These are phyloP conservation scores for Mechanitis messenoides DNA, from an alignment of 2,888 invertebrate genomes.

Conservation along the genomic window DNA sequence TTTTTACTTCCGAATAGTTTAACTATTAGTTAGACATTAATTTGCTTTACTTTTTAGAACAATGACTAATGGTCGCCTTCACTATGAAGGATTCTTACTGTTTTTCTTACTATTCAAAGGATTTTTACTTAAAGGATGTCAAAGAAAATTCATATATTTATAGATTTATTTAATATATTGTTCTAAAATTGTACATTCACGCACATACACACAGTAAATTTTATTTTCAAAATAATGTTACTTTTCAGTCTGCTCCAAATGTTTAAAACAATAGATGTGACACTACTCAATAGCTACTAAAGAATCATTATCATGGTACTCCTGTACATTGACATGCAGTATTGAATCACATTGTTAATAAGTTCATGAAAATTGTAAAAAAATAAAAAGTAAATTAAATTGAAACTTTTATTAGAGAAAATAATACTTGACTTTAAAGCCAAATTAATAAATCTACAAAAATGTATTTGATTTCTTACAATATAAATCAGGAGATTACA, in stretches of 20 bases:
- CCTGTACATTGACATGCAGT: constrained; percentile 7
- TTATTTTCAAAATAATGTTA: constrained; percentile 45
- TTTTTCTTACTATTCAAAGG: too few relatives aligned
- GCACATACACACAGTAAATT: constrained; percentile 69
- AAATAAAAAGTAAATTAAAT: constrained; percentile 48
- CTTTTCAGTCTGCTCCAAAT: constrained; percentile 43
- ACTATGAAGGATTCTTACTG: too few relatives aligned
- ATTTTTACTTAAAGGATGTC: not conserved
- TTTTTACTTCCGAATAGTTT: too few relatives aligned
- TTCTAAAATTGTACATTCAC: constrained; percentile 74
- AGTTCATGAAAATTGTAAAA: constrained; percentile 34
- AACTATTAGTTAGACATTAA: too few relatives aligned
- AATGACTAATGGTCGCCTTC: too few relatives aligned
- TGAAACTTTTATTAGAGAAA: constrained; percentile 69
- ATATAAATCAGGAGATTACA: constrained; percentile 71
- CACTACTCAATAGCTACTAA: constrained; percentile 13
- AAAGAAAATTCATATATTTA: constrained; percentile 26
- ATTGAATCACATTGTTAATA: constrained; percentile 9
- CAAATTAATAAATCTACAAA: constrained; percentile 63
- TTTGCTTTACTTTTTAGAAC: too few relatives aligned
- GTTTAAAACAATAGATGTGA: constrained; percentile 4
- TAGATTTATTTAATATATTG: constrained; percentile 47
- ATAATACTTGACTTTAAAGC: constrained; percentile 68
- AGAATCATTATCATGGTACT: constrained; percentile 1
- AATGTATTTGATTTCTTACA: constrained; percentile 55